Percentiles rank a stretch among this genome's conserved stretches.
Conservation (phyloP, 2,797 vertebrate species). For the Linurgus olivaceus region DNA sequence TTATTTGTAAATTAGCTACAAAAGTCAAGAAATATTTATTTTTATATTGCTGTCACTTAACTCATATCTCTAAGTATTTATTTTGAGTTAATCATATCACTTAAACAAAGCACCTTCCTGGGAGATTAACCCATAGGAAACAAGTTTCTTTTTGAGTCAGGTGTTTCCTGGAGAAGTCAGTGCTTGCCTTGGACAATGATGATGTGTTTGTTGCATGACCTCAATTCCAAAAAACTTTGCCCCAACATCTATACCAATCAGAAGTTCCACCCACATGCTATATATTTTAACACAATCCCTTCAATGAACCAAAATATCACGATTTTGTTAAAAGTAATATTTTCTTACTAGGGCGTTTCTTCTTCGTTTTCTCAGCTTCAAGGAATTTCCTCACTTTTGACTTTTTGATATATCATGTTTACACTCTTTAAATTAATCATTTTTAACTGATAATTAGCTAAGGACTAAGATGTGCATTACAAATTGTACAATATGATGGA, state of each 20-base stretch:
- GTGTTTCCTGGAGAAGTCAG: background rate
- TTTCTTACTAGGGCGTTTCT: background rate
- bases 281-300: background rate
- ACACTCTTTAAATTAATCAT: background rate
- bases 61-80: background rate
- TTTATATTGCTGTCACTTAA: background rate
- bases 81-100: background rate
- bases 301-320: background rate
- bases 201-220: background rate
- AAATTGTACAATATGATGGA: background rate
- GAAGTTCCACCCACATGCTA: background rate
- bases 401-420: background rate
- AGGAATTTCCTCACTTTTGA: background rate
- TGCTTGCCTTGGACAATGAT: background rate
- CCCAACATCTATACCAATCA: background rate
- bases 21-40: background rate
- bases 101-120: background rate
- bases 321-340: background rate
- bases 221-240: background rate
- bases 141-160: rapidly evolving
- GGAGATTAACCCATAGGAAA: background rate
- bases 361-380: background rate
- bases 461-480: background rate
- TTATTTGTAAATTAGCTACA: background rate
- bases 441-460: background rate